Evolutionary conservation across 2,888 invertebrate species (phyloP), one percentile per base, ranked within the genome.

Genomic region (Argyra leucocephala): DNA sequence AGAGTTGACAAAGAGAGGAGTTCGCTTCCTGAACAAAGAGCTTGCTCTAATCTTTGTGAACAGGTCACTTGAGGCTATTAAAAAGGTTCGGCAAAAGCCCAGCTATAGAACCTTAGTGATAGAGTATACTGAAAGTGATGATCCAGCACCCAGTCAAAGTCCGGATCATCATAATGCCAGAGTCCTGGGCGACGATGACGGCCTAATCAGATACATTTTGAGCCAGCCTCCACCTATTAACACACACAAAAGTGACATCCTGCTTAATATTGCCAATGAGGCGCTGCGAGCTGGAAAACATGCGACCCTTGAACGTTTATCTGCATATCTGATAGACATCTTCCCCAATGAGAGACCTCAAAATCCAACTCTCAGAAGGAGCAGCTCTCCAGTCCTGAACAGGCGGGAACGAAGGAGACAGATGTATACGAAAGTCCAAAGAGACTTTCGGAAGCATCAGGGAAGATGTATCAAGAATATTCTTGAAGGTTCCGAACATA

Each of bases 381-480:
- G n/a, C n/a, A n/a, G n/a, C n/a, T n/a, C n/a, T n/a, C n/a, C n/a
- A n/a, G n/a, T n/a, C n/a, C n/a, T n/a, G n/a, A n/a, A n/a, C n/a
- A n/a, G n/a, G n/a, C n/a, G n/a, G n/a, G n/a, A n/a, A n/a, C n/a
- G n/a, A n/a, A n/a, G n/a, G n/a, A n/a, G n/a, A n/a, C n/a, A n/a
- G n/a, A n/a, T n/a, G n/a, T n/a, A n/a, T n/a, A n/a, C n/a, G n/a
- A n/a, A n/a, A n/a, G n/a, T n/a, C n/a, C 57, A 63, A 18, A 21
- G 63, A n/a, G 22, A 63, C n/a, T 63, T 37, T 37, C 9, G 0
- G 1, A 57, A 57, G 57, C 57, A 48, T 22, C 23, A 63, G 10
- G 48, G 23, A 9, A 63, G 63, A 24, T 63, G 63, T 18, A 63
- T 63, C 0, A 63, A 63, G 6, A 15, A 22, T 7, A 62, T 62